A percentile compares a stretch with the other conserved stretches of the same genome.
phyloP scores from a whole-genome alignment of 2,888 invertebrate genomes.

The Drosophila robusta region DNA sequence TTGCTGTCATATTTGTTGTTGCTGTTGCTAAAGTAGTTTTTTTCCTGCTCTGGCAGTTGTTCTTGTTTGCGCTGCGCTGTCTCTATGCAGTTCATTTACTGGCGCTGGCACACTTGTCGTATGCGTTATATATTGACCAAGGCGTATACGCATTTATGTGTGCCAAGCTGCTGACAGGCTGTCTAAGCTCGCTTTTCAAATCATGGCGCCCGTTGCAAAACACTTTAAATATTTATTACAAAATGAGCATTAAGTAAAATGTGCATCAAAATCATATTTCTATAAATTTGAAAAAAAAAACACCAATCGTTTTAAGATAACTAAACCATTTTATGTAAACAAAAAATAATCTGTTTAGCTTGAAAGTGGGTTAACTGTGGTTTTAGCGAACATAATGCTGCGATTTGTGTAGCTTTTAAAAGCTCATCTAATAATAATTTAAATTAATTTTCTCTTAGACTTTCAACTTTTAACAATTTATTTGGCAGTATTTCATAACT shows the following conservation, averaged over 20 bases:
- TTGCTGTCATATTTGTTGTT: constrained; percentile 48
- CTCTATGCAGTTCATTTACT: constrained; percentile 34
- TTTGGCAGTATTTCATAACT: too few relatives aligned
- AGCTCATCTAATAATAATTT: too few relatives aligned
- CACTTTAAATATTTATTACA: neutral
- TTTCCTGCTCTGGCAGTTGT: constrained; percentile 2
- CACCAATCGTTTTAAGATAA: too few relatives aligned
- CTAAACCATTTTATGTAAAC: too few relatives aligned
- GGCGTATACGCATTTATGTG: constrained; percentile 16
- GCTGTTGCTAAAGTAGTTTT: constrained; percentile 24
- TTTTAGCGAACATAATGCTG: too few relatives aligned
- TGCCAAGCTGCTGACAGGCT: constrained; percentile 32
- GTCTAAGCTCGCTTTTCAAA: constrained; percentile 15
- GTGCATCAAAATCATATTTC: neutral
- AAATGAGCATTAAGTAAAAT: too few relatives aligned
- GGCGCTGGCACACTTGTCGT: constrained; percentile 50
- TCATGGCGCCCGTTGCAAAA: neutral
- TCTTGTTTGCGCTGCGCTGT: constrained; percentile 12
- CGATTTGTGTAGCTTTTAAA: too few relatives aligned
- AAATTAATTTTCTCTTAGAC: too few relatives aligned
- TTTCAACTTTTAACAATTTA: too few relatives aligned
- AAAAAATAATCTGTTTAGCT: too few relatives aligned
- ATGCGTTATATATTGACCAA: constrained; percentile 52
- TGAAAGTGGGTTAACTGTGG: too few relatives aligned
- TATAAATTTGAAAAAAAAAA: too few relatives aligned